Evolutionary conservation across 2,888 invertebrate species (phyloP), one percentile per base, ranked within the genome.

Genomic region (Congeria kusceri): DNA sequence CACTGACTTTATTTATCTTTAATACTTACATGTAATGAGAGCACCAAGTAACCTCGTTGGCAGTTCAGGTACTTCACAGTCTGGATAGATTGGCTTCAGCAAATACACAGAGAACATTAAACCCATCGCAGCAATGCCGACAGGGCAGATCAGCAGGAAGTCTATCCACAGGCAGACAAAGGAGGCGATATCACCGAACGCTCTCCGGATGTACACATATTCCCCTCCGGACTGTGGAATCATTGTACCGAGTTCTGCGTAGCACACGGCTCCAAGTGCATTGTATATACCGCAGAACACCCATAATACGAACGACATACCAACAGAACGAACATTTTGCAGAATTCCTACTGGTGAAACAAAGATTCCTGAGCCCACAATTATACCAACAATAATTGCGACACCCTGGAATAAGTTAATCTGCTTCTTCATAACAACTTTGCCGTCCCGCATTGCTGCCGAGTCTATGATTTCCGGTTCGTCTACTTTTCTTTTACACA

Each of bases 301-400:
- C 98, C 98, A 98, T 68, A 98, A 96, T 66, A 98, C 95, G 69
- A 98, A 95, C 1, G 98, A 96, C 92, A 97, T 81, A 5, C 92
- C 91, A 5, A 95, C 78, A 96, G 93, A 73, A 97, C 98, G 11
- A 96, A 97, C 96, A 91, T 96, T 95, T 80, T 94, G 94, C 18
- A 99, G 95, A 23, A 98, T 98, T 86, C 98, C 96, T 91, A 96
- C 97, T 0, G 98, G 98, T 23, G 98, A 97, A 47, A 98, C 97
- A 93, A 99, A 99, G 88, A 99, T 98, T 9, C 99, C 99, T 2
- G 98, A 96, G 0, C 99, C 99, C 63, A 98, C 96, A 86, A 98
- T 98, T 74, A 97, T 96, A 57, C 98, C 98, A 32, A 98, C 97
- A 89, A 98, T 98, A 81, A 98, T 97, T 29, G 97, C 97, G 11